A percentile compares a stretch with the other conserved stretches of the same genome.
Conservation (phyloP, 2,113 vertebrate species). For the Oenanthe melanoleuca region DNA sequence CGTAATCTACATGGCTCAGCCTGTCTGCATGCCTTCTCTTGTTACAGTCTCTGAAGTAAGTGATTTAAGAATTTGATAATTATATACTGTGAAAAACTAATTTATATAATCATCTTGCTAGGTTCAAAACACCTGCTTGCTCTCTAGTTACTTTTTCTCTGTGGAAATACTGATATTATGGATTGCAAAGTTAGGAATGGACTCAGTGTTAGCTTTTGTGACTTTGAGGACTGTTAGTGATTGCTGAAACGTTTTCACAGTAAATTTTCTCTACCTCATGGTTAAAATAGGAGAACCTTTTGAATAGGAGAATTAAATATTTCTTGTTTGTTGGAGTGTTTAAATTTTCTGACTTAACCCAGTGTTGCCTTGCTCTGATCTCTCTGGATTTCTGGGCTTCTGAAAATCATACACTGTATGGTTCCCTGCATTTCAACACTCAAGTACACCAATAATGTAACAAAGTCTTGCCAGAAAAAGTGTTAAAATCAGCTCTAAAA, state of each 20-base stretch:
- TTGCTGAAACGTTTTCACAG: background rate
- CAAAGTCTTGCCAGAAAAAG: background rate
- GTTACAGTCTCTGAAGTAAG: slow-evolving; percentile 13
- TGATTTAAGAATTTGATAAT: slow-evolving; percentile 19
- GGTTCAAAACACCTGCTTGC: background rate
- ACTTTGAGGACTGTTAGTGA: background rate
- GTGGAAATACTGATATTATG: background rate
- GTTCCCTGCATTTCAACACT: background rate
- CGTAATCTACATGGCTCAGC: background rate
- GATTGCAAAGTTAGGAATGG: background rate
- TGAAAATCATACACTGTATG: background rate
- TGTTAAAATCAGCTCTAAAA: background rate
- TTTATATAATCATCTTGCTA: background rate
- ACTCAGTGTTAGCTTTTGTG: background rate
- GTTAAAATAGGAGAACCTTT: background rate
- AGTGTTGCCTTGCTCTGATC: background rate
- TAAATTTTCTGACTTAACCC: background rate
- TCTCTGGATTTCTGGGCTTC: background rate
- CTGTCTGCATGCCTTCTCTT: slow-evolving; percentile 2
- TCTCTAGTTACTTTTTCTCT: background rate
- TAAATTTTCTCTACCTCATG: background rate
- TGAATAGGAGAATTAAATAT: background rate
- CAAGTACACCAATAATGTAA: background rate
- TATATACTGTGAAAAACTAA: background rate
- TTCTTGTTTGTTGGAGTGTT: background rate